These are phyloP conservation scores for Lasiommata megera DNA, from an alignment of 2,888 invertebrate genomes.

Conservation along the genomic window DNA sequence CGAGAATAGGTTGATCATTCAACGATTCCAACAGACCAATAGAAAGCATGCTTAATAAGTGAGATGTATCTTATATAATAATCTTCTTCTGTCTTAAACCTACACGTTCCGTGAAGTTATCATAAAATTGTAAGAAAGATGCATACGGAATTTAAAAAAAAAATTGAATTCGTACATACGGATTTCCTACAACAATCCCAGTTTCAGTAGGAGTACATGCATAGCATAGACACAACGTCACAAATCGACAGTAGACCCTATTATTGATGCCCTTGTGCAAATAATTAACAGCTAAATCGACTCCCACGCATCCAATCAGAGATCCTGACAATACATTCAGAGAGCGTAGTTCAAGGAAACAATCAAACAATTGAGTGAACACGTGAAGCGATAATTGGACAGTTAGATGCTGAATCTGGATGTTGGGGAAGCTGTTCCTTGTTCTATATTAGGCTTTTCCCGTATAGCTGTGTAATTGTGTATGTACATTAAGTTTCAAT, in stretches of 20 bases:
- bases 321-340: slow-evolving; percentile 41
- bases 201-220: no score
- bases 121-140: no score
- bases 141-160: no score
- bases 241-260: not conserved
- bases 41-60: no score
- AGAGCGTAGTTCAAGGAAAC: slow-evolving; percentile 51
- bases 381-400: slow-evolving; percentile 48
- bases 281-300: slow-evolving; percentile 40
- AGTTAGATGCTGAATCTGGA: slow-evolving; percentile 23
- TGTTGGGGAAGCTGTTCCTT: slow-evolving; percentile 19
- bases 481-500: not conserved
- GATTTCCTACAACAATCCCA: no score
- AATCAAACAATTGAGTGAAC: slow-evolving; percentile 58
- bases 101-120: no score
- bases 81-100: no score
- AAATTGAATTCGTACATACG: no score
- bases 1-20: no score
- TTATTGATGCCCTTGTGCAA: slow-evolving; percentile 16
- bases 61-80: no score
- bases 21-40: no score
- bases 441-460: slow-evolving; percentile 18
- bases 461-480: slow-evolving; percentile 1
- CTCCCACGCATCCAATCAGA: slow-evolving; percentile 47
- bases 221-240: no score